These are phyloP conservation scores for Brassicogethes aeneus DNA, from an alignment of 2,888 invertebrate genomes.

Conservation along the genomic window DNA sequence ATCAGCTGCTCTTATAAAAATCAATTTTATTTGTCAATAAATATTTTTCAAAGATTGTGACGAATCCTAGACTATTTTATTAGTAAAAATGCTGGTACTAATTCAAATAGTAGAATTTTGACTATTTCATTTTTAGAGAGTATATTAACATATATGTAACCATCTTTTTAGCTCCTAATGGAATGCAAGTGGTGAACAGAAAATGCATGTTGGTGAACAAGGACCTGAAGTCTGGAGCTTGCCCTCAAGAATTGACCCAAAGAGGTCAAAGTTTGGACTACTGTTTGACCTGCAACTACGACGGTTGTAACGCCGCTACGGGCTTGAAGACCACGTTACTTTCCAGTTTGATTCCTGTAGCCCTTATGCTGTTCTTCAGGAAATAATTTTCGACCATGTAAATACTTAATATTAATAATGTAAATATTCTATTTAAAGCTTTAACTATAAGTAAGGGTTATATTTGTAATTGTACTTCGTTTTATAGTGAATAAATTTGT, in stretches of 20 bases:
- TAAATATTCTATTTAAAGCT: too few relatives aligned
- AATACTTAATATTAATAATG: neutral
- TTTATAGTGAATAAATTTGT: too few relatives aligned
- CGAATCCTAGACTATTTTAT: too few relatives aligned
- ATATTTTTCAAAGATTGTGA: too few relatives aligned
- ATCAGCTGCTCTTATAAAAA: too few relatives aligned
- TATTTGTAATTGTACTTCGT: too few relatives aligned
- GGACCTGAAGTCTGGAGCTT: slow-evolving; percentile 44
- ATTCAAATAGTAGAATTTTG: too few relatives aligned
- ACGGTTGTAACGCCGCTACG: slow-evolving; percentile 56
- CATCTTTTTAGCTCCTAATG: slow-evolving; percentile 46
- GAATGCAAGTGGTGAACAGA: slow-evolving; percentile 43
- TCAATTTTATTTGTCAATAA: too few relatives aligned
- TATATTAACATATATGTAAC: too few relatives aligned
- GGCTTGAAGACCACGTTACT: slow-evolving; percentile 41
- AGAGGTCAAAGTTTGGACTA: slow-evolving; percentile 46
- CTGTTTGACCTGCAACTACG: slow-evolving; percentile 60
- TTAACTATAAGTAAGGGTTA: too few relatives aligned
- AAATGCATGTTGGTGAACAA: slow-evolving; percentile 50
- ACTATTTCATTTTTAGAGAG: too few relatives aligned
- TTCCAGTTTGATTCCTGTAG: slow-evolving; percentile 21
- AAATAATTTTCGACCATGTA: slow-evolving; percentile 7
- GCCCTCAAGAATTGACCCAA: slow-evolving; percentile 39
- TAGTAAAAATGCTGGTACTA: too few relatives aligned
- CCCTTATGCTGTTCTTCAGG: slow-evolving; percentile 7